A percentile compares a stretch with the other conserved stretches of the same genome.
phyloP scores from a whole-genome alignment of 2,797 vertebrate genomes.

The Diplodus sargus region DNA sequence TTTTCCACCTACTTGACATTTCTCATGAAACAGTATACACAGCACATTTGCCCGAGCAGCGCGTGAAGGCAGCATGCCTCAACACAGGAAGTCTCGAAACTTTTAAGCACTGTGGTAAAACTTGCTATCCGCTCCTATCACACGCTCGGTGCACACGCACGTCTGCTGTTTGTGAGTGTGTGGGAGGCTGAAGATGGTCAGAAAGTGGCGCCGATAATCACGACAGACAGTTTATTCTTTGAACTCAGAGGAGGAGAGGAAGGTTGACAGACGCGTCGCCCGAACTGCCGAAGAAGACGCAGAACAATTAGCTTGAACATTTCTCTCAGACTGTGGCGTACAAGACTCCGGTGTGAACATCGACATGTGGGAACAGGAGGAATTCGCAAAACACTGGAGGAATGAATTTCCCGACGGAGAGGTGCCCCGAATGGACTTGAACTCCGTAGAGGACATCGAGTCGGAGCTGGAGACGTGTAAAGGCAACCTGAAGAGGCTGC shows the following conservation, averaged over 20 bases:
- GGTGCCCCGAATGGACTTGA: conserved; percentile 87
- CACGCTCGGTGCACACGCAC: neutral
- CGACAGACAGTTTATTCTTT: neutral
- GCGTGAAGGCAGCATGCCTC: conserved; percentile 62
- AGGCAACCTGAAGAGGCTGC: conserved; percentile 86
- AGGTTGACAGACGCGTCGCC: conserved; percentile 8
- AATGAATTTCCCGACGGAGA: conserved; percentile 91
- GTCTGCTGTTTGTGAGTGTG: neutral
- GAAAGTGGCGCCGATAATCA: conserved; percentile 11
- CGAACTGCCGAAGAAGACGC: conserved; percentile 33
- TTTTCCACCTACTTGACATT: too few species aligned
- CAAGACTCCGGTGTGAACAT: conserved; percentile 12
- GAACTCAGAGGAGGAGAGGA: conserved; percentile 17
- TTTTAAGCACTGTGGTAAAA: conserved; percentile 69
- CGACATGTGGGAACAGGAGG: conserved; percentile 90
- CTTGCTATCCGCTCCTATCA: conserved; percentile 47
- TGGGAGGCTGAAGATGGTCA: conserved; percentile 49
- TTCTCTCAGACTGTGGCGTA: neutral
- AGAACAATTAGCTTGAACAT: conserved; percentile 7
- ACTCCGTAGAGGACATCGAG: conserved; percentile 88
- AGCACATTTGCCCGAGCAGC: conserved; percentile 12
- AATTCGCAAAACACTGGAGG: conserved; percentile 93
- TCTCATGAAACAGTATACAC: accelerated
- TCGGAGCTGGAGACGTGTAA: conserved; percentile 89
- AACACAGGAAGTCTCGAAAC: conserved; percentile 79